These are phyloP conservation scores for Thysanoteuthis rhombus DNA, from an alignment of 2,888 invertebrate genomes.

Conservation along the genomic window DNA sequence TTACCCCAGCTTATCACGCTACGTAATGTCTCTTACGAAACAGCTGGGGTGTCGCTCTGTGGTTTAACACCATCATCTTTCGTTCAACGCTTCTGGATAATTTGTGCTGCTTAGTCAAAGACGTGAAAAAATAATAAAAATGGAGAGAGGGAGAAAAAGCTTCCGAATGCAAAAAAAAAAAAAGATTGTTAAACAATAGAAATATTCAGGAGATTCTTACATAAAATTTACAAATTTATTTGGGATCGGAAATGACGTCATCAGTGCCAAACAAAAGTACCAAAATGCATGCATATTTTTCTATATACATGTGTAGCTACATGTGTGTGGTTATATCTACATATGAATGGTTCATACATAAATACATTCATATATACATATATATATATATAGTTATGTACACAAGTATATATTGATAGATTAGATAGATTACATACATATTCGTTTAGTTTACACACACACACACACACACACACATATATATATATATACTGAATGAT, in stretches of 20 bases:
- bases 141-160: neutral
- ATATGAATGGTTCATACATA: too few species aligned
- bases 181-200: neutral
- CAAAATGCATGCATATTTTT: too few species aligned
- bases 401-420: too few species aligned
- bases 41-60: neutral
- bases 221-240: neutral
- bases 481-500: too few species aligned
- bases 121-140: neutral
- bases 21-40: neutral
- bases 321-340: too few species aligned
- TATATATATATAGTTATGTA: too few species aligned
- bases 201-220: too few species aligned
- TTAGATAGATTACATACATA: too few species aligned
- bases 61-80: neutral
- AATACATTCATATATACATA: too few species aligned
- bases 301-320: too few species aligned
- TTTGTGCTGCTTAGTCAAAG: neutral
- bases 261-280: neutral
- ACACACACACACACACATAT: too few species aligned
- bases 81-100: neutral
- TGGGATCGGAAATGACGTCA: neutral
- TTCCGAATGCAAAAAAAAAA: accelerated
- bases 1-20: neutral
- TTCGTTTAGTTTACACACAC: too few species aligned